Conservation (phyloP, 2,888 invertebrate genomes). For the Torymus tubicola region DNA sequence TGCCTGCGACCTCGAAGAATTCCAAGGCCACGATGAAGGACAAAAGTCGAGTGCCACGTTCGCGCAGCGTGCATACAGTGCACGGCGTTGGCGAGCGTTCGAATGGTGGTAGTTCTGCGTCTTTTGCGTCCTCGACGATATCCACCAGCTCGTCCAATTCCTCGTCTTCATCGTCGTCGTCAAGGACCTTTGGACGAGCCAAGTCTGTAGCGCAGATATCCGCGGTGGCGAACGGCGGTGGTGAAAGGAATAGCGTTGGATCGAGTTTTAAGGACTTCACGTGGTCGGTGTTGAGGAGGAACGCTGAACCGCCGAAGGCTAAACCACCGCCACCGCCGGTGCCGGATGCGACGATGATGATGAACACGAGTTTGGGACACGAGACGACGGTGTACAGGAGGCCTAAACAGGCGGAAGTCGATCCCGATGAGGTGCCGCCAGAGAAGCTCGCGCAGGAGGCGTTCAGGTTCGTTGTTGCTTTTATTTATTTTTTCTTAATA, state of each 20-base stretch:
- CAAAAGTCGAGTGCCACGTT: slow-evolving; percentile 75
- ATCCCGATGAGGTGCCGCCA: slow-evolving; percentile 78
- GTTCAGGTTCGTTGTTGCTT: slow-evolving; percentile 73
- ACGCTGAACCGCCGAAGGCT: slow-evolving; percentile 65
- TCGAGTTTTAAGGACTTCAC: slow-evolving; percentile 79
- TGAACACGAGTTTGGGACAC: slow-evolving; percentile 64
- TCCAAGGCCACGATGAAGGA: slow-evolving; percentile 64
- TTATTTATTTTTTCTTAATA: too few relatives aligned
- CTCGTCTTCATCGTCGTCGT: slow-evolving; percentile 56
- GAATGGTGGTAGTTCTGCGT: slow-evolving; percentile 4
- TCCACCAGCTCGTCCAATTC: slow-evolving; percentile 53
- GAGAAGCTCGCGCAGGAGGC: slow-evolving; percentile 84
- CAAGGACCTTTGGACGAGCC: slow-evolving; percentile 72
- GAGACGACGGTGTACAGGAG: slow-evolving; percentile 71
- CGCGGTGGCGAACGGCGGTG: slow-evolving; percentile 67
- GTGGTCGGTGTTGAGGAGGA: slow-evolving; percentile 77
- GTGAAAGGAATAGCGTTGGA: slow-evolving; percentile 63
- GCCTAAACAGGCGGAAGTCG: slow-evolving; percentile 72
- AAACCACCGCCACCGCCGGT: slow-evolving; percentile 56
- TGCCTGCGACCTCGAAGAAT: slow-evolving; percentile 60
- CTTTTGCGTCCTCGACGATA: slow-evolving; percentile 59
- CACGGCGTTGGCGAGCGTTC: slow-evolving; percentile 63
- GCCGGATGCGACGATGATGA: slow-evolving; percentile 19
- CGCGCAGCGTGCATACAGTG: slow-evolving; percentile 79
- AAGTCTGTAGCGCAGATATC: slow-evolving; percentile 76